Evolutionary conservation across 2,113 vertebrate genomes (phyloP).

Genomic region (Sus scrofa): DNA sequence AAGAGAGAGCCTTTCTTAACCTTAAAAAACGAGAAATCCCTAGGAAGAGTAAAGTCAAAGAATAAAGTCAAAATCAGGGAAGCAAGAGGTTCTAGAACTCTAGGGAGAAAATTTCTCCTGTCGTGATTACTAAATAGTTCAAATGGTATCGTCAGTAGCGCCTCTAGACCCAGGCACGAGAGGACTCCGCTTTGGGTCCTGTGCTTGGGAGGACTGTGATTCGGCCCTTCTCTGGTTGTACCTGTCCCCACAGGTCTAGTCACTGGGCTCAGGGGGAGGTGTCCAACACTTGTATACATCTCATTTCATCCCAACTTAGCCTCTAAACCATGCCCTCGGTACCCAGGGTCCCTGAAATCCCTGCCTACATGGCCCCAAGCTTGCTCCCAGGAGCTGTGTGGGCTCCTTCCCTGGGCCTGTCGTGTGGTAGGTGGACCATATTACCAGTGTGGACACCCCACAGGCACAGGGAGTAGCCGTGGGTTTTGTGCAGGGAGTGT

Average conservation of each 20-base stretch:
- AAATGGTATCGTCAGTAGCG: background rate
- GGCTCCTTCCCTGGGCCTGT: background rate
- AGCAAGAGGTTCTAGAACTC: conserved; percentile 13
- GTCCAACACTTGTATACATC: background rate
- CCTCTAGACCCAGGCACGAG: background rate
- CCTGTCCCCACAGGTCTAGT: background rate
- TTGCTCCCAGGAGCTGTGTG: background rate
- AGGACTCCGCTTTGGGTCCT: background rate
- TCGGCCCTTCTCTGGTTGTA: background rate
- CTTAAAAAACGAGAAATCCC: background rate
- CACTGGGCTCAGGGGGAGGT: background rate
- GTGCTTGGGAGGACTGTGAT: background rate
- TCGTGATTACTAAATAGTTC: background rate
- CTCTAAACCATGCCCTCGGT: background rate
- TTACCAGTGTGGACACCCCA: background rate
- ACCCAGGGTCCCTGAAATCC: background rate
- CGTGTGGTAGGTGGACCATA: background rate
- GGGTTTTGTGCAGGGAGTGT: background rate
- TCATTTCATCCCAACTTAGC: background rate
- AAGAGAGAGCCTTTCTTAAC: conserved; percentile 42
- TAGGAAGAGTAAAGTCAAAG: conserved; percentile 2
- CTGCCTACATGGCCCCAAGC: background rate
- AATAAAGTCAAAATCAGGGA: background rate
- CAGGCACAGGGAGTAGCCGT: background rate
- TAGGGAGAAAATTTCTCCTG: background rate